phyloP scores from a whole-genome alignment of 1,140 invertebrate species.

The Propsilocerus akamusi region DNA sequence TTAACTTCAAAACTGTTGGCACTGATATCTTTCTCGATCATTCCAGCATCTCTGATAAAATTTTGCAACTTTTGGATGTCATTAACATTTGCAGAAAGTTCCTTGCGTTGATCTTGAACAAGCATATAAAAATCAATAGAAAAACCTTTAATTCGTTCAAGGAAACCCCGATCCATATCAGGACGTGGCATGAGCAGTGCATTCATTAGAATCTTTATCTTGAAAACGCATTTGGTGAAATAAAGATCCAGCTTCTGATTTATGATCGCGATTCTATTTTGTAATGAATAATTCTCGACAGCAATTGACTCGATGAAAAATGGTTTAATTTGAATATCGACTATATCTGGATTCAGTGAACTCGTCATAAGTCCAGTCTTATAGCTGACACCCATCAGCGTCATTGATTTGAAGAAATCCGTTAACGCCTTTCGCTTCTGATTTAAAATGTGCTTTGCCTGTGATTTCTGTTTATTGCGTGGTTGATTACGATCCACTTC shows the following conservation, averaged over 20 bases:
- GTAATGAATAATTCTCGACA: conserved; percentile 1
- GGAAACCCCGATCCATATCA: conserved; percentile 60
- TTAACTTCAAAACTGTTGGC: neutral
- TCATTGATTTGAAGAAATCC: conserved; percentile 64
- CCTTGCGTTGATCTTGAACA: conserved; percentile 28
- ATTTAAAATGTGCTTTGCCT: conserved; percentile 63
- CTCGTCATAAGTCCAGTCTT: conserved; percentile 45
- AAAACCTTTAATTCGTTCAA: conserved; percentile 72
- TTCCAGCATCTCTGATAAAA: conserved; percentile 10
- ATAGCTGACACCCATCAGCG: conserved; percentile 58
- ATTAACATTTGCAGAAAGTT: conserved; percentile 18
- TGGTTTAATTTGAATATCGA: conserved; percentile 15
- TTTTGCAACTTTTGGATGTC: conserved; percentile 21
- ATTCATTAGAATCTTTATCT: conserved; percentile 33
- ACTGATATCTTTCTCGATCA: too few relatives aligned
- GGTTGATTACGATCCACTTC: conserved; percentile 40
- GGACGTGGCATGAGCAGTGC: conserved; percentile 43
- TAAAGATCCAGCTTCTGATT: conserved; percentile 20
- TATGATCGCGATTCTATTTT: conserved; percentile 13
- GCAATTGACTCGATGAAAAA: conserved; percentile 14
- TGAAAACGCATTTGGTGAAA: conserved; percentile 23
- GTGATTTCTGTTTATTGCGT: conserved; percentile 53
- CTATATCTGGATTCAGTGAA: conserved; percentile 19
- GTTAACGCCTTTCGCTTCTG: conserved; percentile 65
- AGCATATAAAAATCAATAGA: conserved; percentile 43